Evolutionary conservation across 1,140 invertebrate species (phyloP), one percentile per base, ranked within the genome.

Genomic region (Lepidotrigona ventralis): DNA sequence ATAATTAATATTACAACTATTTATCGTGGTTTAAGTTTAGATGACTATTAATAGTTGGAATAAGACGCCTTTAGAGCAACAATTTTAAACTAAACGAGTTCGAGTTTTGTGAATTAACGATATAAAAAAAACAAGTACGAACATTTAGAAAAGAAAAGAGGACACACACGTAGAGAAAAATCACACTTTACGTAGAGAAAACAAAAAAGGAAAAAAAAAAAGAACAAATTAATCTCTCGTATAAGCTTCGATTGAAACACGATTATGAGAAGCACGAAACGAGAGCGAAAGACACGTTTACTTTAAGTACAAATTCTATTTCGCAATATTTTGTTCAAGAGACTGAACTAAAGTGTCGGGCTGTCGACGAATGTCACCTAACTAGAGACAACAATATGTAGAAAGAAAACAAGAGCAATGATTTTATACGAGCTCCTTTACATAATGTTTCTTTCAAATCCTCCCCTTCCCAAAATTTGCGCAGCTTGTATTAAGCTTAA

Each of bases 401-500:
- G 72, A 68, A 23, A 54, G 60, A 60, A 84, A 68, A 88, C 53
- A 84, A 79, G 79, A 78, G 83, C 87, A 87, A 85, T 86, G 73
- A 89, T 89, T 89, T 87, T 90, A 79, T 88, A 89, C 70, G 66
- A 88, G 73, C 79, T 81, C 76, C 81, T 79, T 75, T 63, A 56
- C 74, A 39, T 82, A 77, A 74, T 51, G 29, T 87, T 87, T 68
- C 87, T 88, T 90, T 90, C 83, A 69, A 46, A 73, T 77, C 85
- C 86, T 19, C 58, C 60, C 58, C 53, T 9, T 21, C 73, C 58
- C 33, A 76, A 69, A 79, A 84, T 89, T 86, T 86, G 73, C 84
- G 87, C 83, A 86, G 84, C 89, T 90, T 91, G 89, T 84, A 85
- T 86, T 86, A 91, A 91, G 88, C 85, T 88, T 89, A 77, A 88